Evolutionary conservation across 2,888 invertebrate species (phyloP), one percentile per base, ranked within the genome.

Genomic region (Drosophila merina): DNA sequence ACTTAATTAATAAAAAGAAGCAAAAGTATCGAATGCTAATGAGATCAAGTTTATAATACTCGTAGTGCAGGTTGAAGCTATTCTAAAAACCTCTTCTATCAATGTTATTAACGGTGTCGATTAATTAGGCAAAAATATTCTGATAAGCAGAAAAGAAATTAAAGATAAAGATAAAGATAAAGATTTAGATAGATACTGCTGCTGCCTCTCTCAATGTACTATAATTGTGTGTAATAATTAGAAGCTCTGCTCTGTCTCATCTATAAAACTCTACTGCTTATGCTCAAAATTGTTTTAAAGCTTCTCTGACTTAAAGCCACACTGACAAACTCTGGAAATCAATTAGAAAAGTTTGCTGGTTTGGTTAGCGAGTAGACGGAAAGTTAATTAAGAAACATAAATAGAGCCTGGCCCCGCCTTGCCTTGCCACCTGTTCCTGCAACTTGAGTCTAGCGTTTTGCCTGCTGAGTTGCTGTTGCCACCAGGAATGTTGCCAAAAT

Each of bases 211-310:
- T 28, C 28, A 28, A 33, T 33, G 33, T 33, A 7, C 6, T 36
- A 9, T 54, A 55, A 55, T 20, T 57, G 38, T 52, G 45, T 50
- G 47, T 40, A 58, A 20, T 20, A 58, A 47, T 28, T 60, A 62
- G 64, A 12, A 20, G 20, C 38, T 30, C 10, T 56, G 74, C 48
- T 70, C 26, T 26, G 42, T 54, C 31, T 50, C 48, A 59, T 54
- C 69, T 45, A 1, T 42, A 30, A 38, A 45, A 25, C 38, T 69
- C 38, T 55, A 14, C 12, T 51, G 54, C 69, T 62, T 36, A 8
- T 75, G 76, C 80, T 78, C 82, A 86, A 89, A 88, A 88, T 88
- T 88, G 86, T 88, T 89, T 89, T 84, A 86, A 89, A 89, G 88
- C 83, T 78, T 20, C 2, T n/a, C n/a, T n/a, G n/a, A n/a, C 0